Conservation (phyloP, 2,888 invertebrate genomes). For the Aplocera efformata region DNA sequence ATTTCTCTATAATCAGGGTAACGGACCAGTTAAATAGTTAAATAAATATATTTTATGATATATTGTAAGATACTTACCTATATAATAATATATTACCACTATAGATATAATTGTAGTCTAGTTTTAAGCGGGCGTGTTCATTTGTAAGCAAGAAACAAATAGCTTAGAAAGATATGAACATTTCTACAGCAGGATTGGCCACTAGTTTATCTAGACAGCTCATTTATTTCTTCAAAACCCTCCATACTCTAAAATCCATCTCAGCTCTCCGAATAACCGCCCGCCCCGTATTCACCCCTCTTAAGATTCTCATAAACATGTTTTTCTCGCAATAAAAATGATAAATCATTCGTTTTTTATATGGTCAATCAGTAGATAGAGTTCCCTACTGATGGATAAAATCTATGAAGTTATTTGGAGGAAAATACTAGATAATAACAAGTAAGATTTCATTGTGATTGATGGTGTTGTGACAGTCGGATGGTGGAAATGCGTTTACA, state of each 20-base stretch:
- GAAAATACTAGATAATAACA: slow-evolving; percentile 45
- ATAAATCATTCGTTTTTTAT: slow-evolving; percentile 80
- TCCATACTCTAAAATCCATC: neutral
- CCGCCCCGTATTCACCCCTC: slow-evolving; percentile 49
- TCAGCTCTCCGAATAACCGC: slow-evolving; percentile 32
- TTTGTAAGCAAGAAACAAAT: too few species aligned
- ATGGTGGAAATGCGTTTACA: slow-evolving; percentile 24
- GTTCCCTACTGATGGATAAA: slow-evolving; percentile 63
- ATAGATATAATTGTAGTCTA: too few species aligned
- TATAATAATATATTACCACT: too few species aligned
- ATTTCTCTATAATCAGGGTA: too few species aligned
- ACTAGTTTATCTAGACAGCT: too few species aligned
- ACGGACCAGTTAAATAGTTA: too few species aligned
- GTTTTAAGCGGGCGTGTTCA: too few species aligned
- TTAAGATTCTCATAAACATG: slow-evolving; percentile 81
- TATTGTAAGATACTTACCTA: too few species aligned
- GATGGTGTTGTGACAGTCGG: slow-evolving; percentile 43
- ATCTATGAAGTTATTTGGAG: slow-evolving; percentile 54
- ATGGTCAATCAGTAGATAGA: slow-evolving; percentile 79
- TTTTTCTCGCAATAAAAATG: slow-evolving; percentile 81
- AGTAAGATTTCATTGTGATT: slow-evolving; percentile 35
- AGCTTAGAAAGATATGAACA: too few species aligned
- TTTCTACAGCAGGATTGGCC: too few species aligned
- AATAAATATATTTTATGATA: too few species aligned
- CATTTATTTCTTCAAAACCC: too few species aligned